phyloP scores from a whole-genome alignment of 2,888 invertebrate genomes.

The Polia nebulosa region DNA sequence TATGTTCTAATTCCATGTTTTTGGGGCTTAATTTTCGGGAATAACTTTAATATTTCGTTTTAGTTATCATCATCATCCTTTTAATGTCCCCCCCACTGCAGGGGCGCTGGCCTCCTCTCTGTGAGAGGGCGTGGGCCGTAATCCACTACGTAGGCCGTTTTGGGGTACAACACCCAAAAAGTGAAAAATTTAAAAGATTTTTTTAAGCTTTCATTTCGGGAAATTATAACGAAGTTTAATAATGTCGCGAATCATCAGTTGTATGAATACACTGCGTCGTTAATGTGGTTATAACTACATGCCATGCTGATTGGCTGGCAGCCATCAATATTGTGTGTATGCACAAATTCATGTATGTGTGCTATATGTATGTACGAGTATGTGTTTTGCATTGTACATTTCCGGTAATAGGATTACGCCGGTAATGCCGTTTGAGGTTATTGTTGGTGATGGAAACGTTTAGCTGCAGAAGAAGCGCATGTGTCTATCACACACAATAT shows the following conservation, averaged over 20 bases:
- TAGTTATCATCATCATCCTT: too few species aligned
- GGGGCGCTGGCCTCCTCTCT: too few species aligned
- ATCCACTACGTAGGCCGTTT: too few species aligned
- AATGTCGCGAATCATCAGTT: not conserved
- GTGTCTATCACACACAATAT: not conserved
- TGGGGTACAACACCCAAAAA: too few species aligned
- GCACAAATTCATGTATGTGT: not conserved
- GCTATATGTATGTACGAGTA: too few species aligned
- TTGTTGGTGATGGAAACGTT: slow-evolving; percentile 7
- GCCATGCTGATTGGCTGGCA: not conserved
- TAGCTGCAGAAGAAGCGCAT: too few species aligned
- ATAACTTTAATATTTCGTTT: too few species aligned
- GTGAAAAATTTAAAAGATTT: too few species aligned
- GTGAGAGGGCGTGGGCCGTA: too few species aligned
- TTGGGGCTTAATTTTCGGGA: too few species aligned
- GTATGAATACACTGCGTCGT: not conserved
- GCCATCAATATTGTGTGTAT: not conserved
- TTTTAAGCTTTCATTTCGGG: not conserved
- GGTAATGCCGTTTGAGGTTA: not conserved
- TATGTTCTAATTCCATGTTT: too few species aligned
- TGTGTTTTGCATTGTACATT: not conserved
- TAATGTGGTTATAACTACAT: not conserved
- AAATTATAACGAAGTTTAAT: not conserved
- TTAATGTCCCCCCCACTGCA: too few species aligned
- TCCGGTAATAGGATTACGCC: not conserved